A percentile compares a stretch with the other conserved stretches of the same genome.
phyloP scores from a whole-genome alignment of 2,888 invertebrate species.

The Pristionchus arcanus region DNA sequence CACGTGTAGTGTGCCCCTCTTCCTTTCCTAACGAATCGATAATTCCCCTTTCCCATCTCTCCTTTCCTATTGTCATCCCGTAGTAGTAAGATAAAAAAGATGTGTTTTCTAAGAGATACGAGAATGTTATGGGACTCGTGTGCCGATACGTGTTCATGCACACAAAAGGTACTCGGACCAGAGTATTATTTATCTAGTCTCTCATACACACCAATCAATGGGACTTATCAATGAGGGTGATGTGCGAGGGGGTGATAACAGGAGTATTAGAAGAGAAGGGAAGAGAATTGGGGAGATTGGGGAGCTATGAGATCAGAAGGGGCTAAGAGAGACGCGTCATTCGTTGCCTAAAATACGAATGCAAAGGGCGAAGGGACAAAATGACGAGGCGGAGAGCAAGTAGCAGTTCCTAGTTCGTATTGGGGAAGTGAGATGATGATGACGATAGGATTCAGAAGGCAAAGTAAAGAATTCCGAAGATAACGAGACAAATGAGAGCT shows the following conservation, averaged over 20 bases:
- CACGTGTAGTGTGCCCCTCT: conserved; percentile 40
- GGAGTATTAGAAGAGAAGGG: not conserved
- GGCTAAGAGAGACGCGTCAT: not conserved
- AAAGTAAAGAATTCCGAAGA: not conserved
- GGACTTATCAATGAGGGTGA: conserved; percentile 25
- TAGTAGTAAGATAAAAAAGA: conserved; percentile 15
- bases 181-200: conserved; percentile 2
- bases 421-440: not conserved
- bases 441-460: not conserved
- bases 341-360: conserved; percentile 23
- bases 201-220: not conserved
- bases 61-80: not conserved
- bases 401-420: not conserved
- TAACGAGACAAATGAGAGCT: not conserved
- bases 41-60: not conserved
- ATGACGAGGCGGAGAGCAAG: not conserved
- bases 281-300: not conserved
- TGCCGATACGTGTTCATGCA: not conserved
- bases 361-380: not conserved
- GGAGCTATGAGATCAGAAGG: not conserved
- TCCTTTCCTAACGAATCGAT: not conserved
- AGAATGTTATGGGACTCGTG: not conserved
- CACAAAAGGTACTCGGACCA: not conserved
- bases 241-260: conserved; percentile 18
- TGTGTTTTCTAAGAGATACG: not conserved